phyloP scores from a whole-genome alignment of 2,113 vertebrate species.

The Actinemys pallida region DNA sequence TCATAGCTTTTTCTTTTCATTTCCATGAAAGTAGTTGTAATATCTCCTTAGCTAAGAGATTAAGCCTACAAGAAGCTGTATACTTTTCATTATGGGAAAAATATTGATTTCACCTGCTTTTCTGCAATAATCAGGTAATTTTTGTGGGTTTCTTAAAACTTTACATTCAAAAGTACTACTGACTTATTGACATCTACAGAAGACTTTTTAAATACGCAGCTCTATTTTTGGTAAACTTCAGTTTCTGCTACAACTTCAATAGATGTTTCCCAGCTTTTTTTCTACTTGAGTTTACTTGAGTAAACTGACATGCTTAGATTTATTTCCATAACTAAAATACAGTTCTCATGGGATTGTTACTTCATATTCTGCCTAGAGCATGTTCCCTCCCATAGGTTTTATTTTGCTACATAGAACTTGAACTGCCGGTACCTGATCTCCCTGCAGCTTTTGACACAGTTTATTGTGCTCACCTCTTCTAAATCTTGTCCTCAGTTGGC shows the following conservation, averaged over 20 bases:
- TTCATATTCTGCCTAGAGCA: background rate
- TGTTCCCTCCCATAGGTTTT: background rate
- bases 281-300: background rate
- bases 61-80: background rate
- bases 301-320: background rate
- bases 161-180: background rate
- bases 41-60: background rate
- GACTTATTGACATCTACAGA: background rate
- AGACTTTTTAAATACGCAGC: background rate
- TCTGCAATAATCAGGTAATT: background rate
- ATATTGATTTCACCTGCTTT: background rate
- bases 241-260: background rate
- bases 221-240: background rate
- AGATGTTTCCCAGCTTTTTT: background rate
- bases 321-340: background rate
- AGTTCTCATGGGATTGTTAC: background rate
- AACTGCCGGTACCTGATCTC: background rate
- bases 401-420: background rate
- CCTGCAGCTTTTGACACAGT: background rate
- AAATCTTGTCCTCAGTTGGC: background rate
- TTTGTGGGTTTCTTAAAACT: background rate
- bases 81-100: background rate
- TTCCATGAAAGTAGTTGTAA: background rate
- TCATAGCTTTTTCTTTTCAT: background rate
- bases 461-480: background rate